Evolutionary conservation across 2,888 invertebrate species (phyloP), one percentile per base, ranked within the genome.

Genomic region (Metopia argyrocephala): DNA sequence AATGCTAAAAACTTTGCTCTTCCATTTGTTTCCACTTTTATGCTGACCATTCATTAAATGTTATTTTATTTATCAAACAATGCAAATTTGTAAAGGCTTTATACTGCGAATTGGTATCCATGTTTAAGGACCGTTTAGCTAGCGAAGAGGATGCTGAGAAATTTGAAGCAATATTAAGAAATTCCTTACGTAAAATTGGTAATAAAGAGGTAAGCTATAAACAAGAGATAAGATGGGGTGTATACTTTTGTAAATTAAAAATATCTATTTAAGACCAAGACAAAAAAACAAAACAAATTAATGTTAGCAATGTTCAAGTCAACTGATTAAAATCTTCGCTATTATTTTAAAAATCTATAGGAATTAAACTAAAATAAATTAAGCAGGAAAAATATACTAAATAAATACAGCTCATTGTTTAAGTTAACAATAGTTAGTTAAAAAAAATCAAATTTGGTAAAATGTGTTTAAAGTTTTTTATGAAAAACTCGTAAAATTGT

Each of bases 101-200:
- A 84, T 91, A 93, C 31, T 94, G 96, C 84, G 97, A 97, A 92
- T 94, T 95, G 1, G 91, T 93, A 75, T 91, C 94, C 78, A 92
- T 95, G 86, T 97, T 97, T 89, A 92, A 93, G 83, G 95, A 96
- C 87, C 92, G 94, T 84, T 91, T 97, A 23, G 92, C 93, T 1
- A 93, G 92, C 21, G 91, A 92, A 5, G 93, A 94, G 25, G 94
- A 96, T 81, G 92, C 92, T 75, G 89, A 90, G n/a, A 92, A 92
- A 86, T 95, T 95, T 86, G 93, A 93, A 84, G 89, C 91, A 12
- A 93, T 96, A 75, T 88, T 94, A 0, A 91, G 92, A 82, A 92
- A 92, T 52, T 91, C 89, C 20, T 88, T 92, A 86, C 83, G 89
- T 86, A 87, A 89, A 85, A 87, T 89, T 69, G 85, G 84, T 27